Percentiles rank a stretch among this genome's conserved stretches.
Evolutionary conservation across 2,797 vertebrate genomes (phyloP).

Genomic region (Halcyon badia): DNA sequence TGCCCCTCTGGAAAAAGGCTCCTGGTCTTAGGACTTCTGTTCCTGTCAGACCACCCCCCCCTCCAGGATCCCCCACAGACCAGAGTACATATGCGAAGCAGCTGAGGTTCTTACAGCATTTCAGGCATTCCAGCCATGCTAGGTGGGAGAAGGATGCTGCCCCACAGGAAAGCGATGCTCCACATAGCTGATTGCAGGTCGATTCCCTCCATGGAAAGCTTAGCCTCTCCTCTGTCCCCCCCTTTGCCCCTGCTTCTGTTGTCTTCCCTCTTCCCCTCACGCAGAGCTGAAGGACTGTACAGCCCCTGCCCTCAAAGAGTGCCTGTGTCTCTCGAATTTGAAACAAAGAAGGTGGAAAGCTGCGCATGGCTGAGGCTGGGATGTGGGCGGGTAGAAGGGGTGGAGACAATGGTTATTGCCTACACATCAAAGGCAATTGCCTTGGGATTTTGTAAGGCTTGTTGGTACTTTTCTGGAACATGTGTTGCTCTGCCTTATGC

Average conservation of each 20-base stretch:
- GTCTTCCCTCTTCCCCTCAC: background rate
- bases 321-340: background rate
- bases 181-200: background rate
- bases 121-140: background rate
- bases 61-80: background rate
- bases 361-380: background rate
- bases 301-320: background rate
- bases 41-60: background rate
- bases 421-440: background rate
- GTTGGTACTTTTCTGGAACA: background rate
- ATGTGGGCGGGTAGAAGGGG: conserved; percentile 33
- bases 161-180: conserved; percentile 32
- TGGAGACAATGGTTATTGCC: background rate
- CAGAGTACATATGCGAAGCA: background rate
- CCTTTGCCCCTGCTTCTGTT: background rate
- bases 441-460: background rate
- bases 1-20: background rate
- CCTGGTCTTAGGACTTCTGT: background rate
- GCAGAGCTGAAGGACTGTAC: background rate
- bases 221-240: background rate
- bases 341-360: conserved; percentile 15
- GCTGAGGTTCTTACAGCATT: conserved; percentile 43
- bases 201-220: background rate
- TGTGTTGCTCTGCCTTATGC: background rate
- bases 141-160: conserved; percentile 46